phyloP scores from a whole-genome alignment of 1,140 invertebrate species.

The Chelonus insularis region DNA sequence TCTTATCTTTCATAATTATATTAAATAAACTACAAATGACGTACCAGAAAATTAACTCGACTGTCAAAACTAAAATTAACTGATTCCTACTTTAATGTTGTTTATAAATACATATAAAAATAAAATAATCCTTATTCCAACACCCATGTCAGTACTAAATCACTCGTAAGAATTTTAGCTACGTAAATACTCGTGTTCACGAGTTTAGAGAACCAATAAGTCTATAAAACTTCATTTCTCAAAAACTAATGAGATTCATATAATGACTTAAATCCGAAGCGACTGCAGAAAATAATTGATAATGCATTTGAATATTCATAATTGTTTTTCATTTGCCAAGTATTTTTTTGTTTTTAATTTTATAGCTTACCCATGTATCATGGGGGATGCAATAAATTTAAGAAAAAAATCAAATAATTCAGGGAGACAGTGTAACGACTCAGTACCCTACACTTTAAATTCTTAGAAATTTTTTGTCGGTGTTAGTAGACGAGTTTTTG shows the following conservation, averaged over 20 bases:
- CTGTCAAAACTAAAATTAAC: too few species aligned
- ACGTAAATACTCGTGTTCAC: conserved; percentile 14
- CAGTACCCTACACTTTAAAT: too few species aligned
- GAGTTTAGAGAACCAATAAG: conserved; percentile 5
- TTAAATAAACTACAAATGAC: too few species aligned
- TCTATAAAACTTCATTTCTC: not conserved
- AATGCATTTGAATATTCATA: too few species aligned
- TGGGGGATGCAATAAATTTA: conserved; percentile 21
- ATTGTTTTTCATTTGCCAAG: conserved; percentile 46
- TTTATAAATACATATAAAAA: not conserved
- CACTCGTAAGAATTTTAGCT: conserved; percentile 14
- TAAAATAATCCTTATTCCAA: too few species aligned
- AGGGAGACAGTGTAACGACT: too few species aligned
- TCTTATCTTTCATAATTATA: too few species aligned
- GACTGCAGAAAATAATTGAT: not conserved
- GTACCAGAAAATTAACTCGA: too few species aligned
- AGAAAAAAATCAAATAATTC: not conserved
- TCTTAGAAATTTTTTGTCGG: too few species aligned
- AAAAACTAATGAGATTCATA: conserved; percentile 47
- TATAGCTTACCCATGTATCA: too few species aligned
- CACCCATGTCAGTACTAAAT: not conserved
- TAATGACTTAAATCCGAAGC: too few species aligned
- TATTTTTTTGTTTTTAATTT: conserved; percentile 37
- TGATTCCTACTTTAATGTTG: not conserved
- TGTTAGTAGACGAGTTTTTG: too few species aligned